These are phyloP conservation scores for Gobio gobio DNA, from an alignment of 2,113 vertebrate species.

Conservation along the genomic window DNA sequence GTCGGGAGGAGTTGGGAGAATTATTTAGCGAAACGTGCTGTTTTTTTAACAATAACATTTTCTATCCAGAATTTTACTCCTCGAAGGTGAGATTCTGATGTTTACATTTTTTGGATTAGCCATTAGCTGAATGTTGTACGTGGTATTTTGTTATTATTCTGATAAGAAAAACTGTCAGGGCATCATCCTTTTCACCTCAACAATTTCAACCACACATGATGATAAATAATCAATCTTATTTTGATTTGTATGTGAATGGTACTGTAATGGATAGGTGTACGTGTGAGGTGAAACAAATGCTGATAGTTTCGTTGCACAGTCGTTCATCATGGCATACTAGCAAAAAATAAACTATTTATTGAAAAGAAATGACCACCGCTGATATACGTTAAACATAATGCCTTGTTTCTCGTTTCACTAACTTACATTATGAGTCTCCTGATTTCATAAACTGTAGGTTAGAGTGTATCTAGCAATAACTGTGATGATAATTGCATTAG, in stretches of 20 bases:
- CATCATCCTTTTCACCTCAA: constrained; percentile 59
- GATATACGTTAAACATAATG: constrained; percentile 26
- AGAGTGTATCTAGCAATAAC: constrained; percentile 26
- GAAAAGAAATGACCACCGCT: constrained; percentile 41
- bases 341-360: constrained; percentile 32
- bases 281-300: constrained; percentile 37
- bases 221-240: constrained; percentile 9
- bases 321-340: constrained; percentile 13
- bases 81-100: constrained; percentile 45
- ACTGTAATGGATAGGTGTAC: constrained; percentile 20
- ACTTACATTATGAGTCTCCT: constrained; percentile 2
- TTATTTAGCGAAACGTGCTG: constrained; percentile 38
- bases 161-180: constrained; percentile 53
- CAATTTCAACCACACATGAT: constrained; percentile 46
- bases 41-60: constrained; percentile 53
- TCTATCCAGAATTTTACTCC: constrained; percentile 54
- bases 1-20: constrained; percentile 19
- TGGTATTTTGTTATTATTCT: constrained; percentile 49
- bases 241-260: constrained; percentile 26
- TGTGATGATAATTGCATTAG: constrained; percentile 33
- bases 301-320: constrained; percentile 42
- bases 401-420: constrained; percentile 36
- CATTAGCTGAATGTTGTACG: constrained; percentile 49
- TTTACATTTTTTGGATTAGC: constrained; percentile 58
- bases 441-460: constrained; percentile 15